Base-by-base conservation (phyloP, 2,113 vertebrate species). In the Xerus inauris region DNA sequence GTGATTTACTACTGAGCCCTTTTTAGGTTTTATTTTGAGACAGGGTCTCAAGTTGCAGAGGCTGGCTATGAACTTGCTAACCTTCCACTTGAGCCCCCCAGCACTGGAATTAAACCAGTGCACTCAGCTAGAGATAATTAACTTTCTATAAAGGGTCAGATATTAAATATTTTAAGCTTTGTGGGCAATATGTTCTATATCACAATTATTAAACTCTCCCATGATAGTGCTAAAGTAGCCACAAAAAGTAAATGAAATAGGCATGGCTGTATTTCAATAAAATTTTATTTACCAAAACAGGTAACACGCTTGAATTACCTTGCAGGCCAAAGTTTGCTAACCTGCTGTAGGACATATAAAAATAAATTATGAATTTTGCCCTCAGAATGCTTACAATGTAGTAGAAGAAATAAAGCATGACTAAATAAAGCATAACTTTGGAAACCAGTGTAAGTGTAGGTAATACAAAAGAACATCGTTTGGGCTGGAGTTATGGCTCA, bases 311-410 rank as follows among this genome's bases (percentile, higher is more conserved):
- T 64, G 35, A 94, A 24, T 49, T 84, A 38, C 35, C 45, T 57
- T 79, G 9, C 10, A 22, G 35, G n/a, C 51, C 32, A 67, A 10
- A 30, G 71, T 69, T 59, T 67, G 72, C 47, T 64, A 75, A 95
- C 6, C 28, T 73, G 16, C 13, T 47, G 2, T 32, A 87, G 4
- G 19, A 32, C 19, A 42, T 0, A 51, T 30, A 86, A 96, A 96
- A 94, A 45, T 65, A 69, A 91, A 76, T 17, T 47, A 87, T 51
- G 71, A 96, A 62, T 81, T 81, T 81, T 87, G 24, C 30, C 88
- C 69, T 86, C 47, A 35, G 20, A 84, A 20, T 92, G 85, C 40
- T 82, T 79, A 75, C 10, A n/a, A 54, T 64, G 54, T 3, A 72
- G 22, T 8, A 13, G 13, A 51, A 89, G 32, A 92, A 87, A 82